Evolutionary conservation across 37 sponge, comb jelly and placozoan species (phyloP).

Genomic region (Cladorhizidae sp.): DNA sequence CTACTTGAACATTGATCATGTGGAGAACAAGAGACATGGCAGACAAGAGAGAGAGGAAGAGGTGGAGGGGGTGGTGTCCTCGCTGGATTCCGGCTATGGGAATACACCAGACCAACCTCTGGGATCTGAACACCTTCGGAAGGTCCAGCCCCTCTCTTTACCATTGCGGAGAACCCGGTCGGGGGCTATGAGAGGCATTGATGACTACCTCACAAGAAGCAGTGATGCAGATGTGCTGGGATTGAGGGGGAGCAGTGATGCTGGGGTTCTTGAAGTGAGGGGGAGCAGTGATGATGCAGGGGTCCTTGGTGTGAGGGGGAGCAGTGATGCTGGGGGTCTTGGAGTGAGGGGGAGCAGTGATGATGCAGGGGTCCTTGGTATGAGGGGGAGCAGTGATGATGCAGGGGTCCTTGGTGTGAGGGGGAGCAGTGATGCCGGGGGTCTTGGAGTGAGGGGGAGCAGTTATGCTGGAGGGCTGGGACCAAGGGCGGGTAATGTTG

Average conservation of each 20-base stretch:
- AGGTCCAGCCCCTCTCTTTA: background rate
- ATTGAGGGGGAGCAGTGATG: background rate
- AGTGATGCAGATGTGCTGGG: background rate
- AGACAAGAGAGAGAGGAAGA: background rate
- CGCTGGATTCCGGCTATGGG: conserved; percentile 48
- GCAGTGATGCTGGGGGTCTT: too few species aligned
- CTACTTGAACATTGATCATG: background rate
- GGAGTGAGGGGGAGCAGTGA: background rate
- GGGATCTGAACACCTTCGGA: background rate
- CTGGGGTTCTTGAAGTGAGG: background rate
- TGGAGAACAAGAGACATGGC: background rate
- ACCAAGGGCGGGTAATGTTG: too few species aligned
- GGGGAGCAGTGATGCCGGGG: background rate
- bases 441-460: too few species aligned
- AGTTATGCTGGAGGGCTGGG: too few species aligned
- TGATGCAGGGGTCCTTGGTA: background rate
- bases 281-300: background rate
- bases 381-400: too few species aligned
- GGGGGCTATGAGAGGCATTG: background rate
- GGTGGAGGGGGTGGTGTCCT: background rate
- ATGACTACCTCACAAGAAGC: background rate
- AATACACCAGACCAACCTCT: conserved; percentile 36
- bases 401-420: background rate
- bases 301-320: too few species aligned
- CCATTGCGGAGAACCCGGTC: background rate